Evolutionary conservation across 2,797 vertebrate genomes (phyloP), one percentile per base, ranked within the genome.

Genomic region (Prunella strophiata): DNA sequence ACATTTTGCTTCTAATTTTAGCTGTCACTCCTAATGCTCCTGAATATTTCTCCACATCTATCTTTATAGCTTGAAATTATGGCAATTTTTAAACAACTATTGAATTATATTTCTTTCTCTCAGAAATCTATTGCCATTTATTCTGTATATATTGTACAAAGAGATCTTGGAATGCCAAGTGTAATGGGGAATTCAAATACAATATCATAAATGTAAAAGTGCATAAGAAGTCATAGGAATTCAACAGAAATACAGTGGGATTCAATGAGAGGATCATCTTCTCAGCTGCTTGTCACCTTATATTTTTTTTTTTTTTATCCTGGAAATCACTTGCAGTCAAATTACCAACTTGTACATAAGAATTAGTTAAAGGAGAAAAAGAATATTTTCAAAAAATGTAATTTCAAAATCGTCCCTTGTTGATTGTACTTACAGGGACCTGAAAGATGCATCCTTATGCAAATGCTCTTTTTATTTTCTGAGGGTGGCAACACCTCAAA

Each of bases 1-100:
- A 52, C 10, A 8, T 61, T 92, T 94, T 95, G 9, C 43, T 92
- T 91, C 45, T 50, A 59, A 8, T 79, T 92, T 91, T 92, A 84
- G 30, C 18, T 47, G 21, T 93, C 27, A 47, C 18, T 84, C 21
- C 40, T 65, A 79, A 81, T 18, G 36, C 26, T 29, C 15, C 34
- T 59, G n/a, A 89, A 42, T 78, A 66, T 83, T 95, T 85, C 86
- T 86, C 45, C 22, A 43, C 54, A n/a, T 88, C 43, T 89, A n/a
- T 73, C 40, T 88, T 72, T 81, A 34, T 57, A 50, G 25, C 52
- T 86, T 91, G 57, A 88, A 94, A 94, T 88, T 82, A 40, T 34
- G 75, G 55, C 58, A 78, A 29, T 45, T 92, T 30, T 92, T 65
- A 32, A 89, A 59, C 30, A 89, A 63, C 74, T 89, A 75, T 34